phyloP scores from a whole-genome alignment of 2,113 vertebrate genomes.

The Stomatorhinus ivindoensis region DNA sequence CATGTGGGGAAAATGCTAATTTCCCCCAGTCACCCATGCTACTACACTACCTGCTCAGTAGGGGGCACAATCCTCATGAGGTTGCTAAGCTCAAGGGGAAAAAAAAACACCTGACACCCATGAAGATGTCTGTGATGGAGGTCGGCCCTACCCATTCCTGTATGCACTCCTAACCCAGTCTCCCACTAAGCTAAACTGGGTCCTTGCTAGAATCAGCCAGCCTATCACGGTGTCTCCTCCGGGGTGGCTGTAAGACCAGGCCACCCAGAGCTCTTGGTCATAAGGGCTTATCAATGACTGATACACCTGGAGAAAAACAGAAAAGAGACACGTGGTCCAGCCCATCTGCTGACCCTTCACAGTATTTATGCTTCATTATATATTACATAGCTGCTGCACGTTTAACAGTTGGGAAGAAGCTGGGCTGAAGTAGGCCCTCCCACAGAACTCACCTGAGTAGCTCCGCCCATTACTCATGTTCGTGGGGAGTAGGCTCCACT shows the following conservation, averaged over 20 bases:
- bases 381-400: background rate
- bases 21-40: background rate
- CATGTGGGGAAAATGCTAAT: background rate
- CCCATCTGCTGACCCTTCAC: background rate
- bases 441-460: slow-evolving; percentile 72
- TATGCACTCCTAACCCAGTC: background rate
- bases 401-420: background rate
- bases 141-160: background rate
- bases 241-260: slow-evolving; percentile 16
- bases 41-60: background rate
- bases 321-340: background rate
- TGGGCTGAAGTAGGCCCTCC: slow-evolving; percentile 53
- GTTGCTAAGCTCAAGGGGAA: background rate
- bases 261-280: slow-evolving; percentile 55
- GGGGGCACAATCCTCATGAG: background rate
- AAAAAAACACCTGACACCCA: background rate
- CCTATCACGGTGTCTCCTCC: slow-evolving; percentile 13
- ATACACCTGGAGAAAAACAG: slow-evolving; percentile 68
- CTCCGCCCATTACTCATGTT: slow-evolving; percentile 96
- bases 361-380: background rate
- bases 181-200: background rate
- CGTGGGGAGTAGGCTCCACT: slow-evolving; percentile 85
- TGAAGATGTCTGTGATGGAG: background rate
- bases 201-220: background rate
- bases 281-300: slow-evolving; percentile 86